Conservation (phyloP, 2,113 vertebrate species). For the Oreocharis arfaki region DNA sequence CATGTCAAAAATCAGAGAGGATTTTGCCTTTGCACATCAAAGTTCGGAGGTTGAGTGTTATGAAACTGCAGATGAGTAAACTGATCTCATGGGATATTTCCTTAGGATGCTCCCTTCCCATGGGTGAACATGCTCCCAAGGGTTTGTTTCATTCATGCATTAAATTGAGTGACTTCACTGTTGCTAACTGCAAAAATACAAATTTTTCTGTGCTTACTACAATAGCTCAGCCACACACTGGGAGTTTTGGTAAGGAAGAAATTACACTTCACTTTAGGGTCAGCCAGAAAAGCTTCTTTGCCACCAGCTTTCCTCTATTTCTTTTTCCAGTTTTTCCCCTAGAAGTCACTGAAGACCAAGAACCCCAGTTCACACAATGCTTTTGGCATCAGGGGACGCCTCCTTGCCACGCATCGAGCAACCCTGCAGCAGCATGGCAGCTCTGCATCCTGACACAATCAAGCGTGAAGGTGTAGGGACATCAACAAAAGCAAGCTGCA, state of each 20-base stretch:
- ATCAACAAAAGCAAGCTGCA: background rate
- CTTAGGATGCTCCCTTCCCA: background rate
- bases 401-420: rapidly evolving
- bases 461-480: rapidly evolving
- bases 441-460: background rate
- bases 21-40: background rate
- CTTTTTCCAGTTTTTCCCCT: background rate
- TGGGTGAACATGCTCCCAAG: background rate
- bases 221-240: background rate
- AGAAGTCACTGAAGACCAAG: background rate
- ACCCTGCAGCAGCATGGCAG: background rate
- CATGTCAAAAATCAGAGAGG: background rate
- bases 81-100: background rate
- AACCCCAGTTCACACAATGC: background rate
- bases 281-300: background rate
- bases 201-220: background rate
- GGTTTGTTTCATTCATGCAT: background rate
- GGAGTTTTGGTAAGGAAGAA: background rate
- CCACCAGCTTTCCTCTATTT: background rate
- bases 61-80: conserved; percentile 13
- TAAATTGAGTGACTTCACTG: background rate
- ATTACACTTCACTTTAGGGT: background rate
- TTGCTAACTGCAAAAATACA: background rate
- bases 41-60: background rate
- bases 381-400: background rate